Base-by-base conservation (phyloP, 2,888 invertebrate genomes). In the Ophion slaviceki region DNA sequence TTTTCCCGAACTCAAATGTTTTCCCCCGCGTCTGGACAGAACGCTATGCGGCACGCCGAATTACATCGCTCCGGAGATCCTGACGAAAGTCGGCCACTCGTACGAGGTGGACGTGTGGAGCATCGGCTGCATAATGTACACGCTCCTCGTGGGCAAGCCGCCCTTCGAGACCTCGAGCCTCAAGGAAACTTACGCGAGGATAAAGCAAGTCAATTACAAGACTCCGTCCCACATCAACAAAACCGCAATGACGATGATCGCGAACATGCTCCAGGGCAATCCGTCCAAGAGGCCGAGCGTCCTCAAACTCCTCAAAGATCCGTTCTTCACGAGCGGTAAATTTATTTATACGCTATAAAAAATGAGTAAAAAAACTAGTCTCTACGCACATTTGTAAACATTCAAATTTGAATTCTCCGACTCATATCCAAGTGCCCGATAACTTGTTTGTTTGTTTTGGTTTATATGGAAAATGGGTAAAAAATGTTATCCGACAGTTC, bases 81-180 rank as follows among this genome's bases (percentile, higher is more conserved):
- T 99, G 90, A 97, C 96, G 70, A 99, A 99, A 94, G 97, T 97
- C 93, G 99, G 99, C 0, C 99, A 99, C 94, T 99, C 99, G 62
- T 99, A 97, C 93, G 99, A 99, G 95, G 99, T 99, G 10, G 99
- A 99, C 94, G 96, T 99, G 87, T 99, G 99, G 99, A 99, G 99
- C 47, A 96, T 99, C 92, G 99, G 99, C n/a, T 99, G 98, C 94
- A 99, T 99, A 90, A 97, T 99, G 98, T 99, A 98, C 94, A 99
- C 99, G 0, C 94, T 99, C 88, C 95, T 99, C 7, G 97, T 99
- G 77, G 99, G 99, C 20, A 98, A 98, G 91, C 99, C 99, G 28
- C 99, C 99, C 4, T 99, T 99, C 94, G 99, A 99, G 94, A 99
- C 99, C 0, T 96, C 96, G 84, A 97, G 97, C 47, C 95, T 99